phyloP scores from a whole-genome alignment of 92 coral and sea anemone genomes.

The Parazoanthus atlanticus region DNA sequence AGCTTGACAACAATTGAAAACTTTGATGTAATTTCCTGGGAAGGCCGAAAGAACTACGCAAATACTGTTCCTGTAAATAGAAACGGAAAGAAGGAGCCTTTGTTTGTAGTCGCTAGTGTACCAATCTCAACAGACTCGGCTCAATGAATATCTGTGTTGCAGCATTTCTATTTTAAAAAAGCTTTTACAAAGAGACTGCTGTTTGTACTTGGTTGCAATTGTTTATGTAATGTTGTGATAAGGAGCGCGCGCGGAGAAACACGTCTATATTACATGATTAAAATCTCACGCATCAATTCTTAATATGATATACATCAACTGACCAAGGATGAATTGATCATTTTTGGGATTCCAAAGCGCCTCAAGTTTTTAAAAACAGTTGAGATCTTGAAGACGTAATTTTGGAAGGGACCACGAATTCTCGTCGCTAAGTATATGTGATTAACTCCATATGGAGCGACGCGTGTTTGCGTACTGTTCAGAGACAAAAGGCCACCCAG shows the following conservation, averaged over 20 bases:
- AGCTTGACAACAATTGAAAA: not conserved
- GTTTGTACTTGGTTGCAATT: not conserved
- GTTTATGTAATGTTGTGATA: not conserved
- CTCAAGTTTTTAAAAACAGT: not conserved
- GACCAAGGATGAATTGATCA: not conserved
- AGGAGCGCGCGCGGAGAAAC: not conserved
- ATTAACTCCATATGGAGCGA: too few relatives aligned
- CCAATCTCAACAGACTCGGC: not conserved
- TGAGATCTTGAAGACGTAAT: not conserved
- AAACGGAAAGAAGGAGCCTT: not conserved
- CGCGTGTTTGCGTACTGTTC: not conserved
- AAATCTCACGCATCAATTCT: not conserved
- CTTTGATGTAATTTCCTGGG: constrained; percentile 6
- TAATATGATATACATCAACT: not conserved
- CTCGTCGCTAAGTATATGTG: too few relatives aligned
- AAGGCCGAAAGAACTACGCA: constrained; percentile 2
- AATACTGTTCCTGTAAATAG: not conserved
- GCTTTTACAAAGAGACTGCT: not conserved
- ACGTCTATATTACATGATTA: not conserved
- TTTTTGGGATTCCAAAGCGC: not conserved
- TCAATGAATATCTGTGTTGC: not conserved
- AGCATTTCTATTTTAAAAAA: not conserved
- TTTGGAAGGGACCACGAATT: too few relatives aligned
- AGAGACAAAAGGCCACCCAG: constrained; percentile 8
- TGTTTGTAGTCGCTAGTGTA: not conserved